A percentile compares a stretch with the other conserved stretches of the same genome.
Conservation (phyloP, 2,888 invertebrate genomes). For the Halictus ligatus region DNA sequence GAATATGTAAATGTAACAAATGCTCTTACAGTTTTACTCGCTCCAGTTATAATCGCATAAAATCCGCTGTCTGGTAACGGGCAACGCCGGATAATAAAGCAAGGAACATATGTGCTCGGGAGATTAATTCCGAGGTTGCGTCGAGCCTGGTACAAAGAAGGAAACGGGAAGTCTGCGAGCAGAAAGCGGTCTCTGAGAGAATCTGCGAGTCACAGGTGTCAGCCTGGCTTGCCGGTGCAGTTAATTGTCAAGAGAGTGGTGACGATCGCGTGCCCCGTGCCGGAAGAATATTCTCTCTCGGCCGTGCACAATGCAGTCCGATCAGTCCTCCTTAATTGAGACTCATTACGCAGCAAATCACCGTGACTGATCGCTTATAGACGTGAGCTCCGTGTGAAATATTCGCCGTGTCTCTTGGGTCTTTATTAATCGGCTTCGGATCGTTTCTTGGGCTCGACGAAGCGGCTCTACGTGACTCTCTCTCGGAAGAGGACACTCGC, state of each 20-base stretch:
- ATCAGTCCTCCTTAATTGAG: slow-evolving; percentile 19
- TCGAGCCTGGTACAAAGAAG: not conserved
- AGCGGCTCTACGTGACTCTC: not conserved
- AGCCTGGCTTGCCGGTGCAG: not conserved
- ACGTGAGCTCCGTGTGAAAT: not conserved
- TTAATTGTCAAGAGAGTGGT: slow-evolving; percentile 26
- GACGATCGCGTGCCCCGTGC: not conserved
- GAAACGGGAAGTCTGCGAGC: not conserved
- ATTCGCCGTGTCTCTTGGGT: not conserved
- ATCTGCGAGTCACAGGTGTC: slow-evolving; percentile 41
- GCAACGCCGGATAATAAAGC: not conserved
- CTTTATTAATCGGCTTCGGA: not conserved
- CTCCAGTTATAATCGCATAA: not conserved
- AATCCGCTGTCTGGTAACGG: not conserved
- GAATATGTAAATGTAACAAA: no score
- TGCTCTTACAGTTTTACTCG: no score
- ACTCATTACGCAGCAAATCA: slow-evolving; percentile 17
- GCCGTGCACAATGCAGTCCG: not conserved
- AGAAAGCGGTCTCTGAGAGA: not conserved
- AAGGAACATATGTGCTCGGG: not conserved
- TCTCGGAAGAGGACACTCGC: slow-evolving; percentile 14
- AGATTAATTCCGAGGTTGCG: not conserved
- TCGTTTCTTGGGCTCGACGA: not conserved
- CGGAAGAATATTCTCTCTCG: slow-evolving; percentile 4
- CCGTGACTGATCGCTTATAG: slow-evolving; percentile 1